Base-by-base conservation (phyloP, 1,140 invertebrate genomes). In the Sarcophaga bullata region DNA sequence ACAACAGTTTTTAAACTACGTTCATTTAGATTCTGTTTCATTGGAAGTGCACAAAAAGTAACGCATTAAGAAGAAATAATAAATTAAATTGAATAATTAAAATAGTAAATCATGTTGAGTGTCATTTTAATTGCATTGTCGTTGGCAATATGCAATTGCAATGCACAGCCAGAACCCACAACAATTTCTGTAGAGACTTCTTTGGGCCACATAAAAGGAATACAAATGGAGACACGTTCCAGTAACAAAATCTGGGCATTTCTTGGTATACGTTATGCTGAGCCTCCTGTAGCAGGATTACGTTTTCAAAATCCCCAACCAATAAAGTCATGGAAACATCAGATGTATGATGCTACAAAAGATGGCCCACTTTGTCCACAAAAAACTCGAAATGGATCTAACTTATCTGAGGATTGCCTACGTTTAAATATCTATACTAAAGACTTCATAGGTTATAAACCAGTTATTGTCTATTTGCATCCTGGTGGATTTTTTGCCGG, bases 381-480 rank as follows among this genome's bases (percentile, higher is more conserved):
- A 73, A 87, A 88, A 0, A 88, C 86, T 8, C 80, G 85, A 8
- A 85, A 80, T 50, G 81, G 83, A 88, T 89, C 85, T 81, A 87
- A 84, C 72, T 82, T 87, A 15, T 91, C 91, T 25, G 95, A 96
- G 86, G 95, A 97, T 90, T 97, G 96, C 89, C 90, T 97, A 10
- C 95, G 94, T 84, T 90, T 97, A 5, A 97, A 97, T 87, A 92
- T 97, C 9, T 97, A 96, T 87, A 93, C 94, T 0, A 96, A 95
- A 37, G 88, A 89, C 54, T 90, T 90, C 17, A 82, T 58, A 13
- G 83, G 15, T 6, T 81, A 62, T 0, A 84, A 85, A 9, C 93
- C 93, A 1, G 93, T 94, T 0, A 92, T 94, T 90, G 91, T 94
- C 0, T 93, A 91, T 73, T 87, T 96, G 46, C 93, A 94, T 88